Evolutionary conservation across 2,113 vertebrate species (phyloP).

Genomic region (Oxyruncus cristatus): DNA sequence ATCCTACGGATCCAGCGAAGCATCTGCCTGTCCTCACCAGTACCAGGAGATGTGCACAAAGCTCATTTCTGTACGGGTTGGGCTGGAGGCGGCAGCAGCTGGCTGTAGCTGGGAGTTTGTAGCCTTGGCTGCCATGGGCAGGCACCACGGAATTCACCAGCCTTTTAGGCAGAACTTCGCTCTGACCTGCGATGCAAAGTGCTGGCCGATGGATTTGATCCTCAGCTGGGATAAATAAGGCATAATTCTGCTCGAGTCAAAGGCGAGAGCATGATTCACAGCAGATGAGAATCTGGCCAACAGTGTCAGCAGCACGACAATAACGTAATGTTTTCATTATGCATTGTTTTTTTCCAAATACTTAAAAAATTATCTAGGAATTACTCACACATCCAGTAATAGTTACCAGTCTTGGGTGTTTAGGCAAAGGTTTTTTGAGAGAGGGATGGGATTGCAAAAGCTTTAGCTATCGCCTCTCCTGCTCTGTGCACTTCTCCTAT

Average conservation of each 20-base stretch:
- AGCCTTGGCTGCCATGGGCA: background rate
- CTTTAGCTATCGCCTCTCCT: background rate
- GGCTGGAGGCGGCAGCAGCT: background rate
- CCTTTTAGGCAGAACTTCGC: background rate
- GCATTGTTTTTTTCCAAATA: constrained; percentile 64
- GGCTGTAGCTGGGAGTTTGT: background rate
- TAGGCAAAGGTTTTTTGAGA: constrained; percentile 18
- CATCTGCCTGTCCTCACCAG: background rate
- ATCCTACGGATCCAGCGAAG: background rate
- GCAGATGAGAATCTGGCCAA: constrained; percentile 61
- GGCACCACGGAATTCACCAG: background rate
- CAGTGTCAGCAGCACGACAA: constrained; percentile 55
- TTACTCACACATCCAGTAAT: constrained; percentile 61
- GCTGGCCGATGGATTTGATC: background rate
- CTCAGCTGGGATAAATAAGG: constrained; percentile 61
- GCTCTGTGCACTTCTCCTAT: constrained; percentile 17
- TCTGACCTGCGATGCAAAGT: background rate
- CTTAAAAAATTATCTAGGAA: constrained; percentile 67
- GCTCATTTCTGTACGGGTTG: background rate
- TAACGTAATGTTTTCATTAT: constrained; percentile 67
- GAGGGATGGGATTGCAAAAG: background rate
- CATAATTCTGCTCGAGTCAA: constrained; percentile 10
- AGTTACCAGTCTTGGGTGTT: constrained; percentile 49
- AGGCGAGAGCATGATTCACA: constrained; percentile 37
- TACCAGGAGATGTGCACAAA: background rate